Evolutionary conservation across 2,113 vertebrate genomes (phyloP).

Genomic region (Columba livia): DNA sequence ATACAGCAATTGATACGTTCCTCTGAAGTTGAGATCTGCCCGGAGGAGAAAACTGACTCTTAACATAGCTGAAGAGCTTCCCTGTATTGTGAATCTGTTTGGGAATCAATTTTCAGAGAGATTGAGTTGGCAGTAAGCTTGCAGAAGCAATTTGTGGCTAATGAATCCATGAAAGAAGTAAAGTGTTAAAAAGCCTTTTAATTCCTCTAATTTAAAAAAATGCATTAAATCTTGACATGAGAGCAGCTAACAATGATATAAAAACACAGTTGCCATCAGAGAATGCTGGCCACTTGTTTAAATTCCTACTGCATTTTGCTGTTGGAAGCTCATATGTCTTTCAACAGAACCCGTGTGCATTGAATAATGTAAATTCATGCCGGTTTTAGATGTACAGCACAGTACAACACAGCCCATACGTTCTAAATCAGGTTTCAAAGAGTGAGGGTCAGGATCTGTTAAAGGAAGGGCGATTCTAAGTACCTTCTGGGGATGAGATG

Average conservation of each 20-base stretch:
- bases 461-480: background rate
- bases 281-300: background rate
- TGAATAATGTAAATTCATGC: background rate
- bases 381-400: background rate
- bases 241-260: background rate
- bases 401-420: background rate
- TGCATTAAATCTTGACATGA: background rate
- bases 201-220: background rate
- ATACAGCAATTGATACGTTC: background rate
- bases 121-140: background rate
- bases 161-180: background rate
- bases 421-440: slow-evolving; percentile 19
- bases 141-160: background rate
- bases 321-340: background rate
- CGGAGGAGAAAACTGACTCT: background rate
- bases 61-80: background rate
- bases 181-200: background rate
- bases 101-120: background rate
- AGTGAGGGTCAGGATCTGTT: background rate
- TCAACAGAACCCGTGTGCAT: background rate
- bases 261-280: background rate
- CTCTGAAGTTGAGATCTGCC: background rate
- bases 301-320: background rate
- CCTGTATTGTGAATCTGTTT: background rate
- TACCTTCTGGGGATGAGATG: background rate